Conservation (phyloP, 2,797 vertebrate species). For the Peromyscus nudipes region DNA sequence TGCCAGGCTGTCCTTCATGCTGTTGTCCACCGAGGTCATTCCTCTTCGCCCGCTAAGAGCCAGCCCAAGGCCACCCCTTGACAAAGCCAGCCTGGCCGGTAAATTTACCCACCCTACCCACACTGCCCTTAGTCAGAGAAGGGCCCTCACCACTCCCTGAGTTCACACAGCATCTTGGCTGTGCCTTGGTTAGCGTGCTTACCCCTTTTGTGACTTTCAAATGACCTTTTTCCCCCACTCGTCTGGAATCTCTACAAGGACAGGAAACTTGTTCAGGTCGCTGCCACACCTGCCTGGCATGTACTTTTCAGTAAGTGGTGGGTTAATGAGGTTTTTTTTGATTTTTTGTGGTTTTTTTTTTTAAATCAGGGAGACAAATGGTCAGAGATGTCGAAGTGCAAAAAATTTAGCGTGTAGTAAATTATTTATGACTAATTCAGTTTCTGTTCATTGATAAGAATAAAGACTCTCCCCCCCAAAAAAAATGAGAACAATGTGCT, state of each 20-base stretch:
- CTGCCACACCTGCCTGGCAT: not conserved
- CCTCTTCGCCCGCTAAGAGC: not conserved
- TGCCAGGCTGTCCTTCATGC: not conserved
- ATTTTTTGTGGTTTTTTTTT: not conserved
- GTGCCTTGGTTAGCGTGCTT: not conserved
- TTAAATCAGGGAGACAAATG: constrained; percentile 1
- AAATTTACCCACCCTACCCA: not conserved
- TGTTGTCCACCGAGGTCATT: not conserved
- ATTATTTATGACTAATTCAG: constrained; percentile 22
- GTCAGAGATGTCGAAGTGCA: constrained; percentile 2
- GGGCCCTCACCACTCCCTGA: not conserved
- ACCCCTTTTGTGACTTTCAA: not conserved
- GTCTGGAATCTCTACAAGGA: not conserved
- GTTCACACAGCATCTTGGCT: not conserved
- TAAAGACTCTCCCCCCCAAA: not conserved
- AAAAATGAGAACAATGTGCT: not conserved
- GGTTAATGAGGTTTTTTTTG: not conserved
- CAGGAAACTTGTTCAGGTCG: not conserved
- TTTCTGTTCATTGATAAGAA: not conserved
- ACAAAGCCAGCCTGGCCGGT: not conserved
- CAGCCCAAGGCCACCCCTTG: not conserved
- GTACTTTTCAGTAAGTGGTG: constrained; percentile 25
- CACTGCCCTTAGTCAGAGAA: not conserved
- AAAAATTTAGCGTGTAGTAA: constrained; percentile 2
- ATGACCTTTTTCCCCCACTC: not conserved